Conservation (phyloP, 2,797 vertebrate genomes). For the Valencia hispanica region DNA sequence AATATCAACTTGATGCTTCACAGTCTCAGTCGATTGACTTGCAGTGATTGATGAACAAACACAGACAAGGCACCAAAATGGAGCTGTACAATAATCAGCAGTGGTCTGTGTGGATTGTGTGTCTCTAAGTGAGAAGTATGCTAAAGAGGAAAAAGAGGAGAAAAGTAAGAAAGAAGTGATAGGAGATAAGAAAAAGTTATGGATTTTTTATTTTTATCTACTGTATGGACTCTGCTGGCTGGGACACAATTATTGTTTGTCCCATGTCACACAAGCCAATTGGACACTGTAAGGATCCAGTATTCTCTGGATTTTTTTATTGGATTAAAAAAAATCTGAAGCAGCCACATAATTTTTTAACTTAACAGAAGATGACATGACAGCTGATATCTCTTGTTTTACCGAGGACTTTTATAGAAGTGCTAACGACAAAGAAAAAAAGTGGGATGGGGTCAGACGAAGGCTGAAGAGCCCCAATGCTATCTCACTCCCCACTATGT, state of each 20-base stretch:
- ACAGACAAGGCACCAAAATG: background rate
- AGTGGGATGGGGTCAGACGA: background rate
- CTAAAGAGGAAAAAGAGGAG: background rate
- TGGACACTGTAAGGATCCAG: background rate
- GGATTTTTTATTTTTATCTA: background rate
- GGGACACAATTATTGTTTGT: background rate
- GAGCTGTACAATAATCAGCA: background rate
- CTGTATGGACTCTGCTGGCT: background rate
- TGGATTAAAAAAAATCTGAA: background rate
- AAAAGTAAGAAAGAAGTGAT: background rate
- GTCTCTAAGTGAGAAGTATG: background rate
- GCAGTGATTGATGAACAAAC: background rate
- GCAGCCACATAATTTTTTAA: background rate
- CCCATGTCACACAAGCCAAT: background rate
- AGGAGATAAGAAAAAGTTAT: background rate
- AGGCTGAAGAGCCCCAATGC: background rate
- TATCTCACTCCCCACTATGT: background rate
- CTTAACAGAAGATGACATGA: background rate
- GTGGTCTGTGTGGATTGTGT: background rate
- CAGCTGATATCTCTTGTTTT: background rate
- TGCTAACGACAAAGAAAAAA: background rate
- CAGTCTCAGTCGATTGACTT: background rate
- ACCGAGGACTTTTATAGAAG: background rate
- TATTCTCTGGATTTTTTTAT: background rate
- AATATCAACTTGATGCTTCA: background rate